Evolutionary conservation across 2,113 vertebrate species (phyloP).

Genomic region (Stegostoma tigrinum): DNA sequence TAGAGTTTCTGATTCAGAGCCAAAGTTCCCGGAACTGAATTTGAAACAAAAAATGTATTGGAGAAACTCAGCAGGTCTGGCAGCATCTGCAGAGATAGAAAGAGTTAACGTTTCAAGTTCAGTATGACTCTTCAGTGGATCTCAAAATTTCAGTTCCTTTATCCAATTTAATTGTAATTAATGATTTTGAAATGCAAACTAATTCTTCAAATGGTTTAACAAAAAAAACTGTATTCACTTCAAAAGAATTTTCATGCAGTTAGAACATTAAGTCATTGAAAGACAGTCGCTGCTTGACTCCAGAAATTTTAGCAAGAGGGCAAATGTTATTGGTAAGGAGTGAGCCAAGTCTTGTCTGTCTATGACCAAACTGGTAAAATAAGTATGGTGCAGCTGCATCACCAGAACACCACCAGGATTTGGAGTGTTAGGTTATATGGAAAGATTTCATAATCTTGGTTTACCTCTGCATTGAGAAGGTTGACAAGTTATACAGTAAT

Average conservation of each 20-base stretch:
- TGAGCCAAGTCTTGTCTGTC: not conserved
- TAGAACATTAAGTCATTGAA: not conserved
- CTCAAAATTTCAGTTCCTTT: too few species aligned
- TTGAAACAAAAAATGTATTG: too few species aligned
- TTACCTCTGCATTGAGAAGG: not conserved
- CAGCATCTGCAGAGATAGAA: too few species aligned
- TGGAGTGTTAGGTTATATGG: too few species aligned
- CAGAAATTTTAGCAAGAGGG: not conserved
- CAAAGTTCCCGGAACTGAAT: too few species aligned
- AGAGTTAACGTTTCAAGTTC: too few species aligned
- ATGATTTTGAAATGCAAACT: not conserved
- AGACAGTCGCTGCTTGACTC: not conserved
- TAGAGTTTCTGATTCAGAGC: not conserved
- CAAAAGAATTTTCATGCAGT: not conserved
- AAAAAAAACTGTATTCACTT: not conserved
- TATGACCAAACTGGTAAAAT: not conserved
- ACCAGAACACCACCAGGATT: not conserved
- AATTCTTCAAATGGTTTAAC: not conserved
- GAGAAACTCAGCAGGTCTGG: too few species aligned
- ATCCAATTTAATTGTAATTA: too few species aligned
- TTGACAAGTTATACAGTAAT: not conserved
- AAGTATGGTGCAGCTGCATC: not conserved
- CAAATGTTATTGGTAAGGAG: not conserved
- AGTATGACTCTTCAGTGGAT: too few species aligned
- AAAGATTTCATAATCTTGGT: not conserved